Conservation (phyloP, 1,140 invertebrate genomes). For the Tetranychus urticae region DNA sequence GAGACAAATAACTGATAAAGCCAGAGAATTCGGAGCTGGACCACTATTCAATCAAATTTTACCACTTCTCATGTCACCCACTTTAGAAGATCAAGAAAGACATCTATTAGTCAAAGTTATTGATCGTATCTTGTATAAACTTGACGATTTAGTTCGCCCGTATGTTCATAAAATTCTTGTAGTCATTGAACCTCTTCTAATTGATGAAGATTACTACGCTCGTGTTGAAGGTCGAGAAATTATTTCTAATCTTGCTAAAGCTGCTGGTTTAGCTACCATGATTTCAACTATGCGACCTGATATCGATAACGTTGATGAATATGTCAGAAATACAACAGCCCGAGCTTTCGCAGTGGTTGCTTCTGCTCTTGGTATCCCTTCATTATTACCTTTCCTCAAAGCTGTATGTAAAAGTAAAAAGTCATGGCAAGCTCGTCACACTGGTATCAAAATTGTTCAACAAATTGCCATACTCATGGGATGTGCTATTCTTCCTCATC, state of each 20-base stretch:
- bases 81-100: constrained; percentile 93
- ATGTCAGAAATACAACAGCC: constrained; percentile 95
- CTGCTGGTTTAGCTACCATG: constrained; percentile 98
- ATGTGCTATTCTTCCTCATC: constrained; percentile 92
- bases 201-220: constrained; percentile 99
- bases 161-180: constrained; percentile 99
- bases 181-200: constrained; percentile 92
- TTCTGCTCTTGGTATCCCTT: constrained; percentile 92
- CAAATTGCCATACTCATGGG: constrained; percentile 99
- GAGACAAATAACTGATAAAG: constrained; percentile 94
- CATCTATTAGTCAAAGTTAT: constrained; percentile 99
- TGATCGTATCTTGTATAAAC: constrained; percentile 90
- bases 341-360: constrained; percentile 97
- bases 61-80: constrained; percentile 94
- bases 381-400: constrained; percentile 89
- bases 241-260: constrained; percentile 96
- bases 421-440: constrained; percentile 97
- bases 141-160: constrained; percentile 92
- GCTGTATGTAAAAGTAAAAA: constrained; percentile 98
- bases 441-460: constrained; percentile 98
- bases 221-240: constrained; percentile 97
- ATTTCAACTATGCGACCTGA: constrained; percentile 99
- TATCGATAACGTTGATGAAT: constrained; percentile 99
- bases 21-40: constrained; percentile 89
- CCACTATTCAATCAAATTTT: constrained; percentile 97